A percentile compares a stretch with the other conserved stretches of the same genome.
phyloP scores from a whole-genome alignment of 1,140 invertebrate species.

The Leptinotarsa undecemlineata region DNA sequence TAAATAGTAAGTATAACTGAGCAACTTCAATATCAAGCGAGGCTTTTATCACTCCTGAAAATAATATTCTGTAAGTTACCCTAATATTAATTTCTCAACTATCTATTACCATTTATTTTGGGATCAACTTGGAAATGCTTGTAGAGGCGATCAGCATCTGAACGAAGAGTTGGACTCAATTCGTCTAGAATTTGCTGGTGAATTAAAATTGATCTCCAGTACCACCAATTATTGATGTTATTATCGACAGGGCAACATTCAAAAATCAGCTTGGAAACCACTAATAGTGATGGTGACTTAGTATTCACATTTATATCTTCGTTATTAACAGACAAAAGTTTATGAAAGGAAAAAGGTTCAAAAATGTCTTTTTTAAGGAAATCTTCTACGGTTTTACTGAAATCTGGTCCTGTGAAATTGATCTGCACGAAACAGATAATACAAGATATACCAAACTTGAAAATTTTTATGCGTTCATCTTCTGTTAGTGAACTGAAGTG shows the following conservation, averaged over 20 bases:
- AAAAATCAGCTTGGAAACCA: slow-evolving; percentile 67
- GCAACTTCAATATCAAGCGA: slow-evolving; percentile 75
- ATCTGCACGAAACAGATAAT: slow-evolving; percentile 75
- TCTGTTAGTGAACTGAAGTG: slow-evolving; percentile 34
- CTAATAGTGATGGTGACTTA: slow-evolving; percentile 66
- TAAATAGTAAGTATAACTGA: slow-evolving; percentile 75
- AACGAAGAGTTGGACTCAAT: slow-evolving; percentile 65
- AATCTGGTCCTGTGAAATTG: slow-evolving; percentile 79
- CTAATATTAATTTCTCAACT: too few species aligned
- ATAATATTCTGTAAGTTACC: neutral
- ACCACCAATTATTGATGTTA: slow-evolving; percentile 69
- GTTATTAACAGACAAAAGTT: slow-evolving; percentile 61
- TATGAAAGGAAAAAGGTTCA: slow-evolving; percentile 53
- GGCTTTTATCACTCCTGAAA: slow-evolving; percentile 60
- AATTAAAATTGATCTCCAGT: slow-evolving; percentile 68
- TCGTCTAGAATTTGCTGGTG: slow-evolving; percentile 79
- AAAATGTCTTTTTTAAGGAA: slow-evolving; percentile 57
- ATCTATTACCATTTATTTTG: slow-evolving; percentile 36
- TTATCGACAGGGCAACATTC: slow-evolving; percentile 52
- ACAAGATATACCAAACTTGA: slow-evolving; percentile 61
- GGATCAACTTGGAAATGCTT: slow-evolving; percentile 53
- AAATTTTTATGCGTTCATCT: slow-evolving; percentile 33
- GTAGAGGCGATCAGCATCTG: slow-evolving; percentile 64
- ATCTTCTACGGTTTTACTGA: slow-evolving; percentile 52
- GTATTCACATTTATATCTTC: slow-evolving; percentile 70